phyloP scores from a whole-genome alignment of 2,113 vertebrate species.

The Siniperca knerii region DNA sequence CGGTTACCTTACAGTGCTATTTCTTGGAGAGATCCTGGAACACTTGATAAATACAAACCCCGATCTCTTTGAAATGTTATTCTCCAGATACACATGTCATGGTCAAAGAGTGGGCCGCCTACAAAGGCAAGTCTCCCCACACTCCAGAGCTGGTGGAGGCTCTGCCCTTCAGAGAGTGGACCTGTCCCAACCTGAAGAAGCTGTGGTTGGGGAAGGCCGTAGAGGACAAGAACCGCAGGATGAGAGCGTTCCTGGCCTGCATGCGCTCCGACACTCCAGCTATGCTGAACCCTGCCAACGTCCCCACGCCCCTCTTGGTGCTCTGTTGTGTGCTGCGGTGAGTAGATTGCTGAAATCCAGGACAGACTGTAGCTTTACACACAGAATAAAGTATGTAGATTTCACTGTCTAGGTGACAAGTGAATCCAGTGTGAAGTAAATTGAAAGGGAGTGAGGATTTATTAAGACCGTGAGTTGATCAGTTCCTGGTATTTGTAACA shows the following conservation, averaged over 20 bases:
- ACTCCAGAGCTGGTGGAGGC: constrained; percentile 97
- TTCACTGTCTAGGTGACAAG: background rate
- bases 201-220: constrained; percentile 96
- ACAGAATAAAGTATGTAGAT: background rate
- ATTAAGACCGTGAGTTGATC: background rate
- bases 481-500: constrained; percentile 68
- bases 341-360: constrained; percentile 64
- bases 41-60: background rate
- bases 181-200: constrained; percentile 95
- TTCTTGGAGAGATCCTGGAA: no score
- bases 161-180: constrained; percentile 96
- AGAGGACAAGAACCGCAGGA: constrained; percentile 96
- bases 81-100: constrained; percentile 89
- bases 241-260: constrained; percentile 96
- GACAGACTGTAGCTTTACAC: background rate
- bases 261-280: constrained; percentile 96
- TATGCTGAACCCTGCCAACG: constrained; percentile 94
- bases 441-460: constrained; percentile 11
- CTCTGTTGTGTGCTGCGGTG: constrained; percentile 96
- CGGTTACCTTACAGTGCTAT: no score
- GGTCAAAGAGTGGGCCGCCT: constrained; percentile 97
- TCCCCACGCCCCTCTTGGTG: constrained; percentile 95
- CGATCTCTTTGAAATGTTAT: background rate
- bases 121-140: constrained; percentile 96
- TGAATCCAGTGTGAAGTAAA: constrained; percentile 2